Conservation (phyloP, 2,888 invertebrate genomes). For the Vanessa cardui region DNA sequence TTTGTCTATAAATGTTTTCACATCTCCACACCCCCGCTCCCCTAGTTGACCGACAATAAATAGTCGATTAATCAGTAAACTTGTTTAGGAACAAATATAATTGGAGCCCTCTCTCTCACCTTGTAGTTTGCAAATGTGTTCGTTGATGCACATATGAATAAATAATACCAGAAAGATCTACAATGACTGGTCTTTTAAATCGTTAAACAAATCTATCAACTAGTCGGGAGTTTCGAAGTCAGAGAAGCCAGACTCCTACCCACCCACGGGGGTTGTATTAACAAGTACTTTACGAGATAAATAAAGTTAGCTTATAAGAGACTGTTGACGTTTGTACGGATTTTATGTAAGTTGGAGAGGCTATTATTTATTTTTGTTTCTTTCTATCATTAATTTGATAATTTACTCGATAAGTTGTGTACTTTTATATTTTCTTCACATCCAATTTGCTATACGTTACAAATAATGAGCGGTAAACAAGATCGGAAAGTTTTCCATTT, state of each 20-base stretch:
- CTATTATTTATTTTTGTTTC: conserved; percentile 34
- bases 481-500: background rate
- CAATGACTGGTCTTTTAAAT: conserved; percentile 54
- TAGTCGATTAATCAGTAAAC: conserved; percentile 57
- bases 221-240: conserved; percentile 50
- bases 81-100: conserved; percentile 50
- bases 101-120: conserved; percentile 47
- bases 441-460: background rate
- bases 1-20: conserved; percentile 59
- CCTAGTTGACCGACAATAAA: conserved; percentile 51
- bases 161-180: conserved; percentile 57
- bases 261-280: conserved; percentile 68
- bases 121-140: conserved; percentile 42
- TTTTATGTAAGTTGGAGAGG: conserved; percentile 44
- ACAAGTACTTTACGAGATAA: conserved; percentile 80
- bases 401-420: background rate
- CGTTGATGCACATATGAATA: conserved; percentile 40
- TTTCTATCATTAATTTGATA: conserved; percentile 8
- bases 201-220: conserved; percentile 49
- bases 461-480: background rate
- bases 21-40: conserved; percentile 52
- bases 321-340: conserved; percentile 63
- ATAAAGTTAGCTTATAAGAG: conserved; percentile 74
- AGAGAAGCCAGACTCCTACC: conserved; percentile 61
- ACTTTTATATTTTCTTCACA: background rate